Evolutionary conservation across 2,888 invertebrate genomes (phyloP).

Genomic region (Agyllia agylla): DNA sequence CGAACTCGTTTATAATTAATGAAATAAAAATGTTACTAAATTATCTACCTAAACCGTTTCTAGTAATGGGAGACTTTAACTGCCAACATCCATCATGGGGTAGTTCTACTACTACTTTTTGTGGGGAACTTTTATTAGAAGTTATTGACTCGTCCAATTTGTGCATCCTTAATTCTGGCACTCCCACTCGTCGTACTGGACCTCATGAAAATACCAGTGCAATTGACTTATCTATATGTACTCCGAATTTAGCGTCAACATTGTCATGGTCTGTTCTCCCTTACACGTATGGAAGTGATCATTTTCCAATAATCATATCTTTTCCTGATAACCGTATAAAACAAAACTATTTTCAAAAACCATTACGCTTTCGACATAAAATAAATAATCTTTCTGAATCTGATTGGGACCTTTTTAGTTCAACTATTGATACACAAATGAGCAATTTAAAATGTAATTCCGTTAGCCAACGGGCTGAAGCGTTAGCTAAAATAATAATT

Average conservation of each 20-base stretch:
- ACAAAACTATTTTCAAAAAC: neutral
- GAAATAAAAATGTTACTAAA: neutral
- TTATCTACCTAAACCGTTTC: neutral
- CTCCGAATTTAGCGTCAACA: neutral
- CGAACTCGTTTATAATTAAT: neutral
- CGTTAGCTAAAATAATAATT: neutral
- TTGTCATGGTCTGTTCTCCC: neutral
- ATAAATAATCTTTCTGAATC: neutral
- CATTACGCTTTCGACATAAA: neutral
- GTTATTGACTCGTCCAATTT: neutral
- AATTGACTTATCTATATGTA: neutral
- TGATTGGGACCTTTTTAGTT: neutral
- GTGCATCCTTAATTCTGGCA: neutral
- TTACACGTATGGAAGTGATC: neutral
- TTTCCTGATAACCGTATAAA: neutral
- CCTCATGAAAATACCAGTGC: neutral
- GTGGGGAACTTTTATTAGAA: neutral
- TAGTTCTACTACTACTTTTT: neutral
- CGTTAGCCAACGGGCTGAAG: neutral
- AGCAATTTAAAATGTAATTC: neutral
- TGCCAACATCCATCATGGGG: neutral
- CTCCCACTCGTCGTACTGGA: neutral
- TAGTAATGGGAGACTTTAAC: neutral
- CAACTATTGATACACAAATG: neutral
- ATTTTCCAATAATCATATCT: neutral